phyloP scores from a whole-genome alignment of 1,140 invertebrate genomes.

The Drosophila kurseongensis region DNA sequence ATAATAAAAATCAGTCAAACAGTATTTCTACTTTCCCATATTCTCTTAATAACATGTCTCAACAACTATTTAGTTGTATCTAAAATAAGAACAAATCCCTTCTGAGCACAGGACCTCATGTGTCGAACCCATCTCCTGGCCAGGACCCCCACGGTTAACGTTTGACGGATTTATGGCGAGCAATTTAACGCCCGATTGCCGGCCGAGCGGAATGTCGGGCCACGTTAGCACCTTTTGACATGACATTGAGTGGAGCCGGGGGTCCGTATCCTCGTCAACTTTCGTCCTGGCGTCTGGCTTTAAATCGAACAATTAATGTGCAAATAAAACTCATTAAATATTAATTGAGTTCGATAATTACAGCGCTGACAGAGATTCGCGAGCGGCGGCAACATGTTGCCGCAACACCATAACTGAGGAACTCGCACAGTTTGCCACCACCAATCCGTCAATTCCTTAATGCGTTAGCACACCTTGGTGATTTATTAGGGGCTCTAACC shows the following conservation, averaged over 20 bases:
- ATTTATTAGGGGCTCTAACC: slow-evolving; percentile 27
- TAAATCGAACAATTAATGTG: slow-evolving; percentile 74
- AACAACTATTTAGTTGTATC: not conserved
- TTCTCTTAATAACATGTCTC: not conserved
- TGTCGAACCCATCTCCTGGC: not conserved
- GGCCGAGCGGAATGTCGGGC: slow-evolving; percentile 36
- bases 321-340: slow-evolving; percentile 76
- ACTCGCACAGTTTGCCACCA: slow-evolving; percentile 2
- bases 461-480: slow-evolving; percentile 28
- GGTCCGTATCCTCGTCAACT: slow-evolving; percentile 12
- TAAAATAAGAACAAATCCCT: slow-evolving; percentile 3
- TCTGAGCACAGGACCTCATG: not conserved
- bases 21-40: not conserved
- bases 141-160: slow-evolving; percentile 16
- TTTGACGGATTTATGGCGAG: slow-evolving; percentile 45
- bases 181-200: slow-evolving; percentile 70
- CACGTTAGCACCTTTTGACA: slow-evolving; percentile 57
- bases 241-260: slow-evolving; percentile 18
- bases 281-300: slow-evolving; percentile 7
- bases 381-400: slow-evolving; percentile 35
- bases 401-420: slow-evolving; percentile 29
- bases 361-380: slow-evolving; percentile 2
- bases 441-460: slow-evolving; percentile 30
- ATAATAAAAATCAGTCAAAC: no score
- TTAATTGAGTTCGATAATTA: slow-evolving; percentile 81